Percentiles rank a stretch among this genome's conserved stretches.
Evolutionary conservation across 1,140 invertebrate species (phyloP).

Genomic region (Trichoplusia ni): DNA sequence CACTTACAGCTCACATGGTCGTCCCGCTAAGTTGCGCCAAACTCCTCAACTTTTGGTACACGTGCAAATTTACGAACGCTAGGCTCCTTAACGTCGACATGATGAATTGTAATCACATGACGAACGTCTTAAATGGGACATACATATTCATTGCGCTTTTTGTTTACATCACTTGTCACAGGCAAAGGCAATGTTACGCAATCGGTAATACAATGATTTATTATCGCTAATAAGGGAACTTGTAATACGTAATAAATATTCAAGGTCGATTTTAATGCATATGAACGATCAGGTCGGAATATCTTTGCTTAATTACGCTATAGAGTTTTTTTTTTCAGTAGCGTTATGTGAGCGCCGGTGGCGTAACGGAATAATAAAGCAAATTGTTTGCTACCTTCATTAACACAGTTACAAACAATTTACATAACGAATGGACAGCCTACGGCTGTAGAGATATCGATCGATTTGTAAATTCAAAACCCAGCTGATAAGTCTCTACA

Average conservation of each 20-base stretch:
- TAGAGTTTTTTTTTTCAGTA: too few relatives aligned
- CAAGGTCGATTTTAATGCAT: background rate
- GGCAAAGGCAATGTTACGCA: background rate
- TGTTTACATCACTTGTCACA: background rate
- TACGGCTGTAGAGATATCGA: too few relatives aligned
- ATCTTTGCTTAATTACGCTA: too few relatives aligned
- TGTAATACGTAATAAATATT: background rate
- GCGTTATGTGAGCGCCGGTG: too few relatives aligned
- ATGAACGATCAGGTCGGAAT: too few relatives aligned
- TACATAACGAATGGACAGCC: too few relatives aligned
- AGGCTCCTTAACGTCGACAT: background rate
- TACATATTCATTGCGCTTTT: slow-evolving; percentile 15
- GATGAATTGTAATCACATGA: slow-evolving; percentile 26
- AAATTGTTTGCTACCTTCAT: too few relatives aligned
- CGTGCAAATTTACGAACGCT: slow-evolving; percentile 12
- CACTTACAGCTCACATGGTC: slow-evolving; percentile 16
- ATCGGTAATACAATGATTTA: slow-evolving; percentile 1
- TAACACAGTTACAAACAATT: too few relatives aligned
- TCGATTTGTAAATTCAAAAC: too few relatives aligned
- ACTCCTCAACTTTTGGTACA: slow-evolving; percentile 20
- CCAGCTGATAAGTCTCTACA: too few relatives aligned
- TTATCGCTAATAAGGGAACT: background rate
- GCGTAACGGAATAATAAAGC: too few relatives aligned
- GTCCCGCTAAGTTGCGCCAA: slow-evolving; percentile 1
- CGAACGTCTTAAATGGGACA: background rate